Conservation (phyloP, 2,888 invertebrate species). For the Ctena decussata region DNA sequence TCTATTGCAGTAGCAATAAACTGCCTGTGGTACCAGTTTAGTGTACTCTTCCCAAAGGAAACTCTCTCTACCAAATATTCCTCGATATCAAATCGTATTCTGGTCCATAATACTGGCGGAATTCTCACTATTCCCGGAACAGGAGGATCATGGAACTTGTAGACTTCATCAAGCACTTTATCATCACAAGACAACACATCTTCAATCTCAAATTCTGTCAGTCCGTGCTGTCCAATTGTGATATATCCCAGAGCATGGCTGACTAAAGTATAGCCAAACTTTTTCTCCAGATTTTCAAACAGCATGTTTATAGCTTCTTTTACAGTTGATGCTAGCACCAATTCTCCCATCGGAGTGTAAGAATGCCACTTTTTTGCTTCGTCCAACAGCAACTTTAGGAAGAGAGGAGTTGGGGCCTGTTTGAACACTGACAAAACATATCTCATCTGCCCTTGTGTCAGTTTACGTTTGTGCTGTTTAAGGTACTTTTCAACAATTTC, state of each 20-base stretch:
- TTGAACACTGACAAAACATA: slow-evolving; percentile 72
- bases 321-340: slow-evolving; percentile 72
- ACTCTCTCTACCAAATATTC: slow-evolving; percentile 82
- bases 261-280: slow-evolving; percentile 78
- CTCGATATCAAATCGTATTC: slow-evolving; percentile 79
- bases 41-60: slow-evolving; percentile 80
- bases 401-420: slow-evolving; percentile 78
- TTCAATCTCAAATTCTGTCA: slow-evolving; percentile 84
- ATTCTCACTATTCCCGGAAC: slow-evolving; percentile 81
- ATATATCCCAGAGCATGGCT: slow-evolving; percentile 80
- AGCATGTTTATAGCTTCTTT: slow-evolving; percentile 77
- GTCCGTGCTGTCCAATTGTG: slow-evolving; percentile 81
- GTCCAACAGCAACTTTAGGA: slow-evolving; percentile 83
- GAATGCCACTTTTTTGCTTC: slow-evolving; percentile 81
- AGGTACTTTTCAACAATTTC: slow-evolving; percentile 77
- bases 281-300: slow-evolving; percentile 79
- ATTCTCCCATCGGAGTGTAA: slow-evolving; percentile 58
- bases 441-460: slow-evolving; percentile 74
- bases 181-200: slow-evolving; percentile 85
- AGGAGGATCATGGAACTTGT: slow-evolving; percentile 85
- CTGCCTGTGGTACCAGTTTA: slow-evolving; percentile 85
- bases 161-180: slow-evolving; percentile 82
- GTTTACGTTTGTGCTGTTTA: slow-evolving; percentile 62
- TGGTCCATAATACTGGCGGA: slow-evolving; percentile 83
- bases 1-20: slow-evolving; percentile 81